phyloP scores from a whole-genome alignment of 2,797 vertebrate genomes.

The Fistularia tabacaria region DNA sequence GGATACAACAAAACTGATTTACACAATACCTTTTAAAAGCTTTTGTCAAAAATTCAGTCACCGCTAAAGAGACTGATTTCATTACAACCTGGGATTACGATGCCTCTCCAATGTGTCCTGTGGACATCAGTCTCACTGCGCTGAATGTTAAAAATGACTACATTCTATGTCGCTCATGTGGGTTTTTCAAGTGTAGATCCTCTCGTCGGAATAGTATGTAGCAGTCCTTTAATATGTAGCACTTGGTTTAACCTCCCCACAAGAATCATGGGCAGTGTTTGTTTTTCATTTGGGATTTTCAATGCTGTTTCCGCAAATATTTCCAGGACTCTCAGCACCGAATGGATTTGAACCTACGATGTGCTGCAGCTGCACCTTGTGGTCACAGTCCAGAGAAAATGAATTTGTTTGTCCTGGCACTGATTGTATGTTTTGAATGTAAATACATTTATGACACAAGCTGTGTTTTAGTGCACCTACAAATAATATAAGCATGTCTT shows the following conservation, averaged over 20 bases:
- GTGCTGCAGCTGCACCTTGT: constrained; percentile 1
- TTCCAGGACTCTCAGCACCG: constrained; percentile 22
- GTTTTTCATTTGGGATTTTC: constrained; percentile 26
- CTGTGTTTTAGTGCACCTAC: constrained; percentile 56
- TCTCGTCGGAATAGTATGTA: constrained; percentile 59
- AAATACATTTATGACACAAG: constrained; percentile 76
- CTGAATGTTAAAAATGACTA: constrained; percentile 65
- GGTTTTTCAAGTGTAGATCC: constrained; percentile 46
- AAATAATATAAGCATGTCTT: constrained; percentile 61
- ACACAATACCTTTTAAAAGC: no score
- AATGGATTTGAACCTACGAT: constrained; percentile 29
- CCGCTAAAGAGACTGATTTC: not conserved
- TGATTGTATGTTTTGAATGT: constrained; percentile 75
- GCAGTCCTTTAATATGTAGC: constrained; percentile 67
- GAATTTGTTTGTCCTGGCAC: constrained; percentile 62
- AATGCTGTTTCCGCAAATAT: constrained; percentile 43
- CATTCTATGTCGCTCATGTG: constrained; percentile 56
- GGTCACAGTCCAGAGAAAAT: constrained; percentile 26
- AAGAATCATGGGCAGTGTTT: constrained; percentile 26
- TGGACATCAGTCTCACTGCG: constrained; percentile 74
- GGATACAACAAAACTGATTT: constrained; percentile 40
- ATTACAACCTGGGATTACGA: constrained; percentile 67
- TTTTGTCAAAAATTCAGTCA: not conserved
- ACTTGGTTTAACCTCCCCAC: constrained; percentile 42
- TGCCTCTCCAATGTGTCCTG: constrained; percentile 76